Base-by-base conservation (phyloP, 2,113 vertebrate genomes). In the Bungarus multicinctus region DNA sequence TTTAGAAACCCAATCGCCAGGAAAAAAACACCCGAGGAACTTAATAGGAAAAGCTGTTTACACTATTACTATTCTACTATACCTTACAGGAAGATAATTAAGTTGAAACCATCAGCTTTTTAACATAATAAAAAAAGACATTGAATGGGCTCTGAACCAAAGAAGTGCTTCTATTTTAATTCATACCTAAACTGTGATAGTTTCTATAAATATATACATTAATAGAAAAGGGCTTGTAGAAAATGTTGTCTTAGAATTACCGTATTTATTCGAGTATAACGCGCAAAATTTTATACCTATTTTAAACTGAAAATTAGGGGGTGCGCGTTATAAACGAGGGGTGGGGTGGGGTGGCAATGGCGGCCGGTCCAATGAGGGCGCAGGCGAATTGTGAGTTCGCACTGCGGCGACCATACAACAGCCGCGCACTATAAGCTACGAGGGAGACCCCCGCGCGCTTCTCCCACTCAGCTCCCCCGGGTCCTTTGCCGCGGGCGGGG, bases 71-170 rank as follows among this genome's bases (percentile, higher is more conserved):
- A 91, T 50, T 95, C 55, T 57, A 90, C 88, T 92, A 1, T 86
- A 85, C 8, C 12, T 94, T 94, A 87, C 18, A 57, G 94, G 95
- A 95, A n/a, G 50, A 93, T 89, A 97, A 95, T 96, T 95, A 97
- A 95, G 89, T 16, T 55, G 91, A 90, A 91, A 74, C 90, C 87
- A 95, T 95, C 74, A 57, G 88, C 88, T 95, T 91, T 55, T 92
- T 90, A 95, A 94, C 45, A 87, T 85, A 95, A 90, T 92, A 92
- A 96, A 96, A 50, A 93, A 94, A 92, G 96, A 92, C 91, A 64
- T 3, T 88, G 54, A 93, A 39, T 58, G 92, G 94, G 96, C 90
- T 95, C 5, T 91, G 89, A 18, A 96, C 34, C 64, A 94, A 94
- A 95, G 54, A 91, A 7, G 45, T 93, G 91, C 95, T 85, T 95